These are phyloP conservation scores for Matsumurasca onukii DNA, from an alignment of 1,140 invertebrate genomes.

Conservation along the genomic window DNA sequence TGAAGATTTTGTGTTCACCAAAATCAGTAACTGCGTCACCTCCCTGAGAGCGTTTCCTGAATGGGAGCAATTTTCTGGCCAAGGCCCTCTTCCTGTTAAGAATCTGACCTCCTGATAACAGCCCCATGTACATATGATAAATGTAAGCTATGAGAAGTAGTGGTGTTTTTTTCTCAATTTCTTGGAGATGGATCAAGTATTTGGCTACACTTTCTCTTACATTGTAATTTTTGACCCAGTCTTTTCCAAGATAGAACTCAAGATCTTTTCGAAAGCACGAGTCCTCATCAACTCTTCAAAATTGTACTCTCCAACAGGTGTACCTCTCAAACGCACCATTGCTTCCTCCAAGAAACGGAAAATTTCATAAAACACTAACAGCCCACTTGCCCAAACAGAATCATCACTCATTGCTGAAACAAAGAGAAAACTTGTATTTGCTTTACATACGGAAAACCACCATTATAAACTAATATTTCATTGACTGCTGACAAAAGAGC, in stretches of 20 bases:
- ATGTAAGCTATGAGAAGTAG: slow-evolving; percentile 71
- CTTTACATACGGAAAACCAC: too few relatives aligned
- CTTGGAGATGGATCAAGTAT: slow-evolving; percentile 67
- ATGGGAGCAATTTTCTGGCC: slow-evolving; percentile 42
- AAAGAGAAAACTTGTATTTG: slow-evolving; percentile 40
- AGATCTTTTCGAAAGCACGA: slow-evolving; percentile 71
- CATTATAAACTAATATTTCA: too few relatives aligned
- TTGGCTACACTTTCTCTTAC: slow-evolving; percentile 58
- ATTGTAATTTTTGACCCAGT: slow-evolving; percentile 60
- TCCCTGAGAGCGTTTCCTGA: slow-evolving; percentile 39
- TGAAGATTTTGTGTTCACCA: slow-evolving; percentile 55
- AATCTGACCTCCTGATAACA: slow-evolving; percentile 78
- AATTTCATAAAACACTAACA: slow-evolving; percentile 77
- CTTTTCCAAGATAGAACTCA: slow-evolving; percentile 63
- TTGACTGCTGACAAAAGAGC: too few relatives aligned
- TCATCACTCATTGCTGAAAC: slow-evolving; percentile 68
- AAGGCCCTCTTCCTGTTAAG: slow-evolving; percentile 69
- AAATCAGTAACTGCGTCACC: slow-evolving; percentile 64
- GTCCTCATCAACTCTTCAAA: slow-evolving; percentile 58
- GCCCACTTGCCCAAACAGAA: slow-evolving; percentile 74
- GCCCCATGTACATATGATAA: slow-evolving; percentile 79
- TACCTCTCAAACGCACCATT: slow-evolving; percentile 53
- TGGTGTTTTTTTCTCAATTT: slow-evolving; percentile 66
- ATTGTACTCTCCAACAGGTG: slow-evolving; percentile 52
- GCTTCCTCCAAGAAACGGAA: slow-evolving; percentile 72